Evolutionary conservation across 2,888 invertebrate genomes (phyloP).

Genomic region (Oligia strigilis): DNA sequence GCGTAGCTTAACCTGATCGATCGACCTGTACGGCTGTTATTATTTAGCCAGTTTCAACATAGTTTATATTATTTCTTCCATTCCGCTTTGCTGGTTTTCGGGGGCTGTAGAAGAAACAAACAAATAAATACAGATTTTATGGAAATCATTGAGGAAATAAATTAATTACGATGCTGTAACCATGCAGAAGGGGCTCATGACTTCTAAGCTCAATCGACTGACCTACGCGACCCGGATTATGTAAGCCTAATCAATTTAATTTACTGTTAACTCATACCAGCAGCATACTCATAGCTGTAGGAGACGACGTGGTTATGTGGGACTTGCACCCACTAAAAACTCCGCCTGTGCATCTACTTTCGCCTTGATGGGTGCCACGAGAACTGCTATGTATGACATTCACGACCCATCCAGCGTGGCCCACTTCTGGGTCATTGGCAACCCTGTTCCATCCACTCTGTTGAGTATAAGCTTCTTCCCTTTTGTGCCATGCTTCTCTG

Average conservation of each 20-base stretch:
- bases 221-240: background rate
- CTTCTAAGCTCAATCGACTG: background rate
- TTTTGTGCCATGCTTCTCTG: background rate
- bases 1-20: no score
- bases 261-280: background rate
- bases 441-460: no score
- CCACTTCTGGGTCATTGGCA: no score
- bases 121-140: slow-evolving; percentile 16
- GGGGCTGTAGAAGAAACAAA: slow-evolving; percentile 36
- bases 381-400: no score
- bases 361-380: no score
- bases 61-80: background rate
- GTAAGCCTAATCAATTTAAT: background rate
- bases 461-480: background rate
- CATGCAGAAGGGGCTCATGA: background rate
- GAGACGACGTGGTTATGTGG: no score
- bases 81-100: slow-evolving; percentile 43
- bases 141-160: slow-evolving; percentile 32
- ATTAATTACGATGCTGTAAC: slow-evolving; percentile 26
- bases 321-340: no score
- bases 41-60: slow-evolving; percentile 10
- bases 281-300: background rate
- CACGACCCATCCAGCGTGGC: no score
- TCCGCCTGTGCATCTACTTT: no score
- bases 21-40: no score